A percentile compares a stretch with the other conserved stretches of the same genome.
These are phyloP conservation scores for Lates japonicus DNA, from an alignment of 2,797 vertebrate genomes.

Conservation along the genomic window DNA sequence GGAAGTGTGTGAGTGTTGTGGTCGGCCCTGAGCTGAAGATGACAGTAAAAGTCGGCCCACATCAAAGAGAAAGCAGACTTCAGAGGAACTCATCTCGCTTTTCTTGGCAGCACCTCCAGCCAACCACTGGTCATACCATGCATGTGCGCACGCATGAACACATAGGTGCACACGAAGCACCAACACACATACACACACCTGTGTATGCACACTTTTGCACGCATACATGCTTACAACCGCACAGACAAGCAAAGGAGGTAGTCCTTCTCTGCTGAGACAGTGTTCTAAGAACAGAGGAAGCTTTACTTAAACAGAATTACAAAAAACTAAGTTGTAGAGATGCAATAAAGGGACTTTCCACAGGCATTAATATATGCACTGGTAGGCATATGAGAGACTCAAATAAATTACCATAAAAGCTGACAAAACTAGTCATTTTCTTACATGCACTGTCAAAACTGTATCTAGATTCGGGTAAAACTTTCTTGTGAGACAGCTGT, in stretches of 20 bases:
- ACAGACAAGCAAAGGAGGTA: constrained; percentile 4
- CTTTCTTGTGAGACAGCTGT: neutral
- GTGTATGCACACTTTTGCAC: neutral
- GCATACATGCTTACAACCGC: neutral
- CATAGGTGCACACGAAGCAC: constrained; percentile 16
- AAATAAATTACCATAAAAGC: constrained; percentile 31
- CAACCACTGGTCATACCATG: constrained; percentile 43
- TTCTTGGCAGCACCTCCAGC: constrained; percentile 61
- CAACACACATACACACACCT: neutral
- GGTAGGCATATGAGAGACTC: constrained; percentile 19
- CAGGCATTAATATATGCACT: constrained; percentile 26
- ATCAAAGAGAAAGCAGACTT: constrained; percentile 69
- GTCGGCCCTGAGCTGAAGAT: constrained; percentile 55
- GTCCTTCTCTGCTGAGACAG: constrained; percentile 7
- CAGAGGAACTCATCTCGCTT: constrained; percentile 57
- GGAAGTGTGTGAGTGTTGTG: constrained; percentile 55
- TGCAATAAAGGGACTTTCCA: constrained; percentile 70
- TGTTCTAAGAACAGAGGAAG: constrained; percentile 78
- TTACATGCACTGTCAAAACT: constrained; percentile 39
- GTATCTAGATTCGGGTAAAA: neutral
- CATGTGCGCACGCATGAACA: constrained; percentile 18
- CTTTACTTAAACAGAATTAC: constrained; percentile 33
- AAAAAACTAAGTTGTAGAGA: constrained; percentile 23
- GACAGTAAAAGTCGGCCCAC: constrained; percentile 71
- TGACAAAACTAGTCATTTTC: constrained; percentile 42